phyloP scores from a whole-genome alignment of 2,888 invertebrate species.

The Pardosa pseudoannulata region DNA sequence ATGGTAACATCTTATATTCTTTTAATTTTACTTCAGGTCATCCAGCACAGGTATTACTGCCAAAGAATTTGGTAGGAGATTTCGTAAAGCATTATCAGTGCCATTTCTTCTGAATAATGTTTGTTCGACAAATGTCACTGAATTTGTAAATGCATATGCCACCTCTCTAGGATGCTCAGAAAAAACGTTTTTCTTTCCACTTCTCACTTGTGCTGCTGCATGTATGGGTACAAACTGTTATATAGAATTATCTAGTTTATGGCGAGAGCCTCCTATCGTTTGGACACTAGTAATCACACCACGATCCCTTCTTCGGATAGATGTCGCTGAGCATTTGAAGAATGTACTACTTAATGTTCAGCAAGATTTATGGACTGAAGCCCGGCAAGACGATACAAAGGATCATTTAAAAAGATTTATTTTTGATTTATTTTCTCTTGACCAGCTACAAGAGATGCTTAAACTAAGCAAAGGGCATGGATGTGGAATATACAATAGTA shows the following conservation, averaged over 20 bases:
- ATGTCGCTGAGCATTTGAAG: constrained; percentile 66
- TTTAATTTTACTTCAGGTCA: background rate
- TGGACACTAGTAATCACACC: constrained; percentile 67
- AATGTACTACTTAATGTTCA: constrained; percentile 41
- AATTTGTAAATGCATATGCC: constrained; percentile 55
- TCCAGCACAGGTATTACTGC: constrained; percentile 48
- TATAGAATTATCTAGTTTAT: constrained; percentile 49
- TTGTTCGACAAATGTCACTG: constrained; percentile 51
- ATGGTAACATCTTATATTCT: no score
- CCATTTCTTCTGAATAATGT: constrained; percentile 63
- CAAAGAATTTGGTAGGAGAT: constrained; percentile 61
- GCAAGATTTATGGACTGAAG: constrained; percentile 25
- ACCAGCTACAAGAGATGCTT: constrained; percentile 50
- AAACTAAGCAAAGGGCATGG: constrained; percentile 62
- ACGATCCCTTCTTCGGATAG: constrained; percentile 44
- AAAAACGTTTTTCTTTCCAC: constrained; percentile 64
- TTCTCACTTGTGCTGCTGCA: constrained; percentile 63
- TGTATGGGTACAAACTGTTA: constrained; percentile 57
- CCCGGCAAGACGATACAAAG: constrained; percentile 32
- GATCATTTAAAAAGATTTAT: constrained; percentile 51
- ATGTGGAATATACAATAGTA: constrained; percentile 68
- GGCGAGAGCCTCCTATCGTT: constrained; percentile 61
- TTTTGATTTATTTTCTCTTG: constrained; percentile 55
- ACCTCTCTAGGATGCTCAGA: constrained; percentile 60
- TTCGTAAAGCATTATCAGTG: constrained; percentile 62